Evolutionary conservation across 2,888 invertebrate species (phyloP).

Genomic region (Mesoligia furuncula): DNA sequence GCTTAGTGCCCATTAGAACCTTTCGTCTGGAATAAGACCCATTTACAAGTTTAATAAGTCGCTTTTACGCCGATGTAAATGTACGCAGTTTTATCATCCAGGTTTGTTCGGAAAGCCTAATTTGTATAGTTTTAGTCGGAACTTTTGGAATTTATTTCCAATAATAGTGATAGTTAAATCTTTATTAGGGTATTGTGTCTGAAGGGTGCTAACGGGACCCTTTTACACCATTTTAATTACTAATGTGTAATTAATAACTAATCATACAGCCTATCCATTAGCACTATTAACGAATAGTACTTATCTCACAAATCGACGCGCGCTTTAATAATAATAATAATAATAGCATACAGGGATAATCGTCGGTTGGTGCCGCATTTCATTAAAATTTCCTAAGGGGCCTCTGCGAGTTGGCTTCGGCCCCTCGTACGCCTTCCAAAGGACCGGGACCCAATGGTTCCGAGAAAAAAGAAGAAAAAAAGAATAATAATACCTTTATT

Average conservation of each 20-base stretch:
- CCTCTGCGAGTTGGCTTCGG: too few relatives aligned
- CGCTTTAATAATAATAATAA: too few relatives aligned
- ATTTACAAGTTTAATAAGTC: conserved; percentile 20
- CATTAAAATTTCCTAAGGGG: too few relatives aligned
- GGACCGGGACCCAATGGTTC: too few relatives aligned
- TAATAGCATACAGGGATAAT: too few relatives aligned
- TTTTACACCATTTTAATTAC: not conserved
- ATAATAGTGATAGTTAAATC: not conserved
- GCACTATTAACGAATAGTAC: not conserved
- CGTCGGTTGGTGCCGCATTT: too few relatives aligned
- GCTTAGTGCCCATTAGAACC: conserved; percentile 12
- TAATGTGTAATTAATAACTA: not conserved
- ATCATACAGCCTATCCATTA: not conserved
- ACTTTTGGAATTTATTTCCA: not conserved
- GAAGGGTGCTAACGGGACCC: not conserved
- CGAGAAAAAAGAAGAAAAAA: too few relatives aligned
- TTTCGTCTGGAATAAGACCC: conserved; percentile 18
- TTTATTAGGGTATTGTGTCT: not conserved
- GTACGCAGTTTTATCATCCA: conserved; percentile 1
- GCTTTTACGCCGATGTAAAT: not conserved
- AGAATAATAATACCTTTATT: too few relatives aligned
- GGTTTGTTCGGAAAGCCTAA: conserved; percentile 12
- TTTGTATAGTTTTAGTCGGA: not conserved
- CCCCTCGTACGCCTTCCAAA: too few relatives aligned
- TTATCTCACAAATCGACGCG: too few relatives aligned